Percentiles rank a stretch among this genome's conserved stretches.
phyloP scores from a whole-genome alignment of 2,113 vertebrate species.

The Atrichornis clamosus region DNA sequence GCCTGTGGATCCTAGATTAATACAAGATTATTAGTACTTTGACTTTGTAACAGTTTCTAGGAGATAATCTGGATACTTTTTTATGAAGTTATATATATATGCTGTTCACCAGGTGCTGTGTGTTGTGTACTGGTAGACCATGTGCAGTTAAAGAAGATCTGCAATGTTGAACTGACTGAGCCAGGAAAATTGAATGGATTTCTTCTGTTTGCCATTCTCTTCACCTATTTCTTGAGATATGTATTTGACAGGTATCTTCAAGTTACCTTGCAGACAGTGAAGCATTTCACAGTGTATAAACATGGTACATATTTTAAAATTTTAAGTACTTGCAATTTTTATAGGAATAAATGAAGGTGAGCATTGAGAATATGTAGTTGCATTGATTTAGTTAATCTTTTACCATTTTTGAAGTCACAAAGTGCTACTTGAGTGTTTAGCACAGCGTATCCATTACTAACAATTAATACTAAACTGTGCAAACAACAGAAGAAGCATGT shows the following conservation, averaged over 20 bases:
- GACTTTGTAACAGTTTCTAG: neutral
- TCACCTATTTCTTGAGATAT: neutral
- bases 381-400: neutral
- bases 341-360: neutral
- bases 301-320: neutral
- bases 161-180: neutral
- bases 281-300: neutral
- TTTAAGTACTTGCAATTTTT: neutral
- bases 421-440: neutral
- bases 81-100: neutral
- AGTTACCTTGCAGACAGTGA: neutral
- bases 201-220: neutral
- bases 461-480: neutral
- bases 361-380: neutral
- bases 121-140: neutral
- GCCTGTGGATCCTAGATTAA: neutral
- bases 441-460: neutral
- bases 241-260: neutral
- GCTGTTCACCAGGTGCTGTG: neutral
- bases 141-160: neutral
- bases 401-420: neutral
- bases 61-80: neutral
- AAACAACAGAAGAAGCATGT: neutral
- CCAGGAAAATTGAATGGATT: neutral
- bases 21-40: neutral